phyloP scores from a whole-genome alignment of 2,113 vertebrate species.

The Sturnus vulgaris region DNA sequence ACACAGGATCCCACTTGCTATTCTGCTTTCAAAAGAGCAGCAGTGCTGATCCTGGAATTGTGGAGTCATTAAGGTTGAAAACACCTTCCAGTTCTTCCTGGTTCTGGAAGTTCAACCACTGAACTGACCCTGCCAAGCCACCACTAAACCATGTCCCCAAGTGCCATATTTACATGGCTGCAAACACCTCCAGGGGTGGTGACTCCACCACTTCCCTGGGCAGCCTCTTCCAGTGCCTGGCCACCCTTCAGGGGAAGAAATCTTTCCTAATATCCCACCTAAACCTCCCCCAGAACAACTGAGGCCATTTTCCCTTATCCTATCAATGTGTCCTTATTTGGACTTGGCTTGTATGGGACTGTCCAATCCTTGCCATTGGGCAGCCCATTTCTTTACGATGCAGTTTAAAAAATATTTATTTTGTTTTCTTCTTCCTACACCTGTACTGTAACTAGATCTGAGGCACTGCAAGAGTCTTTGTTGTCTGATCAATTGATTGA shows the following conservation, averaged over 20 bases:
- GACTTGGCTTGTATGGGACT: not conserved
- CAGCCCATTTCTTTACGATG: rapidly evolving
- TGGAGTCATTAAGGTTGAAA: too few relatives aligned
- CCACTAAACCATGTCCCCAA: not conserved
- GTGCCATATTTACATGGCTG: not conserved
- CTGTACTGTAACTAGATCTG: not conserved
- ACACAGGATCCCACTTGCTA: not conserved
- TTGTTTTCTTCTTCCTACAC: not conserved
- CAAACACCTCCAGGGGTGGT: not conserved
- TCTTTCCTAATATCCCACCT: not conserved
- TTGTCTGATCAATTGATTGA: not conserved
- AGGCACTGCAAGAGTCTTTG: not conserved
- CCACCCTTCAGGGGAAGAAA: not conserved
- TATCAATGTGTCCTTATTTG: rapidly evolving
- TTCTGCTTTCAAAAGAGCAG: not conserved
- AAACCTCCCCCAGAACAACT: not conserved
- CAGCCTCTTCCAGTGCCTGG: not conserved
- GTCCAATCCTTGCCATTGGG: not conserved
- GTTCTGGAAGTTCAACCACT: not conserved
- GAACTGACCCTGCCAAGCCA: not conserved
- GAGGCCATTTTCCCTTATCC: not conserved
- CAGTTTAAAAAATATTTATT: not conserved
- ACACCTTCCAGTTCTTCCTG: not conserved
- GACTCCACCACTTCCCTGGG: not conserved
- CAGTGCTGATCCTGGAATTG: not conserved